These are phyloP conservation scores for Anastrepha obliqua DNA, from an alignment of 1,140 invertebrate species.

Conservation along the genomic window DNA sequence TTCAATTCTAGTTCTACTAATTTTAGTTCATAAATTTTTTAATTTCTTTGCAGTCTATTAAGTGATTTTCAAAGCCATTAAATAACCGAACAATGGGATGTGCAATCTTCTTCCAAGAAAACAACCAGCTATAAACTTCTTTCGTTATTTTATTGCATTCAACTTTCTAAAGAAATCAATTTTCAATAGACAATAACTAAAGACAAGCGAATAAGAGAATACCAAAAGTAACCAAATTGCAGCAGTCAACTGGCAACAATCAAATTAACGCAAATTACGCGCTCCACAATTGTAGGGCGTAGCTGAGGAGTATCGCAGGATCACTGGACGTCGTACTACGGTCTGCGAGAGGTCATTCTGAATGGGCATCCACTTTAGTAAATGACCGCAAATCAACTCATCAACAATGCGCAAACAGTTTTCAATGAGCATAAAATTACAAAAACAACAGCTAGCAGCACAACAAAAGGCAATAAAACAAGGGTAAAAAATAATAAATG, in stretches of 20 bases:
- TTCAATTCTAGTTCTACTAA: too few species aligned
- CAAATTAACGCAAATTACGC: conserved; percentile 46
- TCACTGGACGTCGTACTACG: neutral
- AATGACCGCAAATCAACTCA: conserved; percentile 43
- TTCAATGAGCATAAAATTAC: conserved; percentile 45
- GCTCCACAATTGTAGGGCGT: neutral
- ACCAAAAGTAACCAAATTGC: conserved; percentile 31
- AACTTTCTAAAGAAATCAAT: conserved; percentile 15
- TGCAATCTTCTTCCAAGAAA: too few species aligned
- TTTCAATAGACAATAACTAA: conserved; percentile 6
- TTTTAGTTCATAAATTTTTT: too few species aligned
- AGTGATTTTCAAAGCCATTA: too few species aligned
- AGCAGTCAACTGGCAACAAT: conserved; percentile 32
- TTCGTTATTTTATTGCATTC: neutral
- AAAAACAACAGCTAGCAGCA: neutral
- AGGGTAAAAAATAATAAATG: conserved; percentile 37
- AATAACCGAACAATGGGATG: too few species aligned
- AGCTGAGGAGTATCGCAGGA: neutral
- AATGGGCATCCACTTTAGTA: conserved; percentile 7
- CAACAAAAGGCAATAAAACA: neutral
- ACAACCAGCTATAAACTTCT: too few species aligned
- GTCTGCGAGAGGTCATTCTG: neutral
- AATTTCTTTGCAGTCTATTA: too few species aligned
- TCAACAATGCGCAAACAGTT: conserved; percentile 29
- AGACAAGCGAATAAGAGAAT: neutral